phyloP scores from a whole-genome alignment of 2,797 vertebrate genomes.

The Urosaurus nigricauda region DNA sequence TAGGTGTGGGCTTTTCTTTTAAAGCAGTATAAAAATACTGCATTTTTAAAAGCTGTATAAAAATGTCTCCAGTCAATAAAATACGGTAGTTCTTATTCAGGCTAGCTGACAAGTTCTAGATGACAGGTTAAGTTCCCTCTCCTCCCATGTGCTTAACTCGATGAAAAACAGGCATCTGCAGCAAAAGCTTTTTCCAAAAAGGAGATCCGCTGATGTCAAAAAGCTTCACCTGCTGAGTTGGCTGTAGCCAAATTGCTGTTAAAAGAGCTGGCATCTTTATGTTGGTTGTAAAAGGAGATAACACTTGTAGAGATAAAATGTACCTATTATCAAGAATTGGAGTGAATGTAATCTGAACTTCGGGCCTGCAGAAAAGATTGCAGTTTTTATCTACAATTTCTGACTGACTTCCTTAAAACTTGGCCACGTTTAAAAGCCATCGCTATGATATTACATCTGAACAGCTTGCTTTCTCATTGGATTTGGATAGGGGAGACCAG shows the following conservation, averaged over 20 bases:
- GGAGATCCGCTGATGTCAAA: background rate
- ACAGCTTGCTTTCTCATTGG: background rate
- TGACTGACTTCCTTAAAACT: background rate
- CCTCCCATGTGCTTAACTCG: background rate
- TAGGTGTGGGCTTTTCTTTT: background rate
- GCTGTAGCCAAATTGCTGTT: background rate
- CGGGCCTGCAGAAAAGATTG: background rate
- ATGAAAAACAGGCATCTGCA: background rate
- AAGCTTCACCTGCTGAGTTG: background rate
- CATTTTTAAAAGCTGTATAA: background rate
- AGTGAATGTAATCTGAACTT: background rate
- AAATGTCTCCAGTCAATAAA: background rate
- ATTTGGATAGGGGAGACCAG: background rate
- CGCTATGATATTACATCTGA: background rate
- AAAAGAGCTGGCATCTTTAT: background rate
- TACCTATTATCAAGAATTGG: background rate
- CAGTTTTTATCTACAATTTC: background rate
- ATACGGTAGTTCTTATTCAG: background rate
- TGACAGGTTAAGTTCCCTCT: background rate
- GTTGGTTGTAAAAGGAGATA: background rate
- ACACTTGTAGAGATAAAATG: background rate
- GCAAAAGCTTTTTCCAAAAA: background rate
- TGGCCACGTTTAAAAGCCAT: background rate
- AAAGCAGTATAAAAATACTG: background rate
- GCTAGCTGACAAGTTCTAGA: background rate